phyloP scores from a whole-genome alignment of 2,113 vertebrate species.

The Eira barbara region DNA sequence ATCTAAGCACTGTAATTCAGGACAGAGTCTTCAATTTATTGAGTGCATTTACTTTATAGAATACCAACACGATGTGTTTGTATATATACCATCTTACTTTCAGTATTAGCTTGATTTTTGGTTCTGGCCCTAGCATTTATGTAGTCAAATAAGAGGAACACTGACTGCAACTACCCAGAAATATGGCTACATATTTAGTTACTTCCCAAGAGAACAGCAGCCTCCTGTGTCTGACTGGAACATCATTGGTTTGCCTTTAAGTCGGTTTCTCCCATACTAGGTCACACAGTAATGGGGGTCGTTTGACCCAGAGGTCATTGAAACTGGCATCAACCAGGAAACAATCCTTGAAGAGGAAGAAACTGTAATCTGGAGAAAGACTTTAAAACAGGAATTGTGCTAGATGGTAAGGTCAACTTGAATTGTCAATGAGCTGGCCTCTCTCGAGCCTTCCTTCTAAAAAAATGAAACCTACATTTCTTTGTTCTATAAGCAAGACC shows the following conservation, averaged over 20 bases:
- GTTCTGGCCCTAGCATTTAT: background rate
- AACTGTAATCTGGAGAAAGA: background rate
- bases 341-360: constrained; percentile 5
- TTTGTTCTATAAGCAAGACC: background rate
- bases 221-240: background rate
- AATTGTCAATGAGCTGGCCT: background rate
- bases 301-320: background rate
- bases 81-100: background rate
- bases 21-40: background rate
- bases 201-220: background rate
- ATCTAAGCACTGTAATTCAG: background rate
- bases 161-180: background rate
- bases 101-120: background rate
- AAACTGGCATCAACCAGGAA: background rate
- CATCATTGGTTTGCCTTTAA: constrained; percentile 9
- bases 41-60: background rate
- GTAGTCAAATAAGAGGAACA: background rate
- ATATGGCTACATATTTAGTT: background rate
- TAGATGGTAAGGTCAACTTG: background rate
- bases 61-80: background rate
- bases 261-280: background rate
- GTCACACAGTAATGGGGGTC: background rate
- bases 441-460: background rate
- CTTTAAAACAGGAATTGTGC: background rate
- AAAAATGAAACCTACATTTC: constrained; percentile 24